Evolutionary conservation across 1,140 invertebrate species (phyloP).

Genomic region (Contarinia nasturtii): DNA sequence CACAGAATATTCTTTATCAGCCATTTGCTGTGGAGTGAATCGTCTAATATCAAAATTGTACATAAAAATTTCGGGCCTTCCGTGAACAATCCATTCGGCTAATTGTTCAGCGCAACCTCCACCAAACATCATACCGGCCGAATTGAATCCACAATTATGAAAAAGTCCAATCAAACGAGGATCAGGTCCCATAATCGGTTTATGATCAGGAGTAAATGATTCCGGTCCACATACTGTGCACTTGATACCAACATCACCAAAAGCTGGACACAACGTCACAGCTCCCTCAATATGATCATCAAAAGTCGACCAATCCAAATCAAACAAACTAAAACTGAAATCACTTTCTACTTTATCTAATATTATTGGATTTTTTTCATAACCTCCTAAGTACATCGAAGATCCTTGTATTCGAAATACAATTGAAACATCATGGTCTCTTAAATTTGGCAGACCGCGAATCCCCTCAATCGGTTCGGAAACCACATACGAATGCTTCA

Average conservation of each 20-base stretch:
- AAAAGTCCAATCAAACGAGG: constrained; percentile 32
- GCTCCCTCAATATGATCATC: constrained; percentile 53
- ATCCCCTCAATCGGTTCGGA: constrained; percentile 55
- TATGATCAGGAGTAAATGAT: constrained; percentile 38
- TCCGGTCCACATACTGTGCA: constrained; percentile 70
- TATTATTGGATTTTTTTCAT: constrained; percentile 66
- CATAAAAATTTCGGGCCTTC: constrained; percentile 66
- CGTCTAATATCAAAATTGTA: constrained; percentile 64
- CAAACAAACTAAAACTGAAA: constrained; percentile 65
- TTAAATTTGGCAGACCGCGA: constrained; percentile 53
- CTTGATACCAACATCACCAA: constrained; percentile 58
- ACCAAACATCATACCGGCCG: constrained; percentile 76
- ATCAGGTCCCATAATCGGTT: constrained; percentile 46
- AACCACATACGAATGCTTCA: constrained; percentile 78
- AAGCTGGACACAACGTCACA: constrained; percentile 46
- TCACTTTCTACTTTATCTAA: constrained; percentile 56
- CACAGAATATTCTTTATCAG: constrained; percentile 47
- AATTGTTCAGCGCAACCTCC: constrained; percentile 69
- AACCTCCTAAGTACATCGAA: constrained; percentile 64
- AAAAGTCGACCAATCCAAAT: constrained; percentile 72
- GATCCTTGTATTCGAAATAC: constrained; percentile 72
- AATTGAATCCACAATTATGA: constrained; percentile 75
- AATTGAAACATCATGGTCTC: constrained; percentile 68
- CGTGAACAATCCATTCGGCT: constrained; percentile 64
- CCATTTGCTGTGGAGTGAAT: constrained; percentile 49